Evolutionary conservation across 2,888 invertebrate genomes (phyloP).

Genomic region (Sinodicranocentrus sp.): DNA sequence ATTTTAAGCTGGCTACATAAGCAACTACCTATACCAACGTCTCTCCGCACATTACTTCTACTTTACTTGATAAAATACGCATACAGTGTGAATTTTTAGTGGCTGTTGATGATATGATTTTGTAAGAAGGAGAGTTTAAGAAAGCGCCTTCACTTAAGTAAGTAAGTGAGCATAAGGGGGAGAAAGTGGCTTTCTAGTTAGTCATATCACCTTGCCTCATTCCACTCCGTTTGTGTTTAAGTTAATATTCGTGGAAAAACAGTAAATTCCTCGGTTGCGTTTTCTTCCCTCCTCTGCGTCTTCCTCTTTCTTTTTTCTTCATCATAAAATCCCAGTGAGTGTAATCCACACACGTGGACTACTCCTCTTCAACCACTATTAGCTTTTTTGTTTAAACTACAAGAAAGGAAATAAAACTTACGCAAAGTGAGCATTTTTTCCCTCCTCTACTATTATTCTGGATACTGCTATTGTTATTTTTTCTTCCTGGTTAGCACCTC

Average conservation of each 20-base stretch:
- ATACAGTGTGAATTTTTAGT: slow-evolving; percentile 20
- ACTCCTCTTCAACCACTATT: neutral
- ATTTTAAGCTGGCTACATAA: neutral
- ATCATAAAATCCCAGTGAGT: slow-evolving; percentile 35
- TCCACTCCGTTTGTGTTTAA: slow-evolving; percentile 50
- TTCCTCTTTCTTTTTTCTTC: neutral
- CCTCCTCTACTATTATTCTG: slow-evolving; percentile 21
- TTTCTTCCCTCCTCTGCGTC: neutral
- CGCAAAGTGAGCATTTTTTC: slow-evolving; percentile 44
- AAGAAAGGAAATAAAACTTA: slow-evolving; percentile 41
- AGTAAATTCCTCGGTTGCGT: slow-evolving; percentile 19
- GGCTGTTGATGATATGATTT: slow-evolving; percentile 28
- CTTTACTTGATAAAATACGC: neutral
- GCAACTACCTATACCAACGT: too few relatives aligned
- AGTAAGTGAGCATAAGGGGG: neutral
- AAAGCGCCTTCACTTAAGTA: neutral
- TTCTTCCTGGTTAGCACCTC: too few relatives aligned
- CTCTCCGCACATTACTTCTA: neutral
- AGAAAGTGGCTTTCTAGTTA: slow-evolving; percentile 46
- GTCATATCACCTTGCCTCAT: slow-evolving; percentile 58
- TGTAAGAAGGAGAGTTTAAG: neutral
- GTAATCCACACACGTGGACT: too few relatives aligned
- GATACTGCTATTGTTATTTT: slow-evolving; percentile 8
- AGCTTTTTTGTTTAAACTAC: slow-evolving; percentile 22
- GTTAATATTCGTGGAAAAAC: slow-evolving; percentile 32